These are phyloP conservation scores for Aleiodes leptofemur DNA, from an alignment of 2,888 invertebrate genomes.

Conservation along the genomic window DNA sequence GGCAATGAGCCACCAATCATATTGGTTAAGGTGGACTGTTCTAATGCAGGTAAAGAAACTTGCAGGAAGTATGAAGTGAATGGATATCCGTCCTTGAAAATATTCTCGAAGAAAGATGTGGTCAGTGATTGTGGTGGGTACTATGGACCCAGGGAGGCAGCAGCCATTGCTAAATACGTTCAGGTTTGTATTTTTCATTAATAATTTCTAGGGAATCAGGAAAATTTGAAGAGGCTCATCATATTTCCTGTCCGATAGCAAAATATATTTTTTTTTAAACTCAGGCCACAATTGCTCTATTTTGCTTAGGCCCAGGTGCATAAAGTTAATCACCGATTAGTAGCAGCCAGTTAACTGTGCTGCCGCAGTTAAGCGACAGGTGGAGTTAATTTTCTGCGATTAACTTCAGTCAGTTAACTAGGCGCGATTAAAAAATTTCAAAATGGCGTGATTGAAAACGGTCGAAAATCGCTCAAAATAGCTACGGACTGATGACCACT, in stretches of 20 bases:
- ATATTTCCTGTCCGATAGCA: neutral
- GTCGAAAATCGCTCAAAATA: no score
- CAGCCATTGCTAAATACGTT: constrained; percentile 89
- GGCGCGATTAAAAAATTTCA: no score
- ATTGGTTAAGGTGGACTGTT: constrained; percentile 97
- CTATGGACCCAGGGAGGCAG: constrained; percentile 94
- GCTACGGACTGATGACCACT: no score
- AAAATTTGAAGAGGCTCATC: neutral
- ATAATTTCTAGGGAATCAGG: neutral
- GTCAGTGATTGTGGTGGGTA: constrained; percentile 85
- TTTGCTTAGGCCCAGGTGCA: no score
- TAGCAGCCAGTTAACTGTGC: no score
- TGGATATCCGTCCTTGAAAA: constrained; percentile 98
- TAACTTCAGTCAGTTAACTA: no score
- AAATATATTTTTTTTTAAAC: no score
- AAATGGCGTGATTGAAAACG: no score
- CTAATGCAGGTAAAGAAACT: constrained; percentile 91
- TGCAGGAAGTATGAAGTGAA: constrained; percentile 93
- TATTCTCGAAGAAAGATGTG: constrained; percentile 93
- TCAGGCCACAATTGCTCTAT: no score
- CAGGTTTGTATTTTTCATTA: constrained; percentile 70
- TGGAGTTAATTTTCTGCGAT: no score
- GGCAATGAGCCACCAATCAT: constrained; percentile 92
- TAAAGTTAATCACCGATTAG: no score
- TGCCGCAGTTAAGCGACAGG: no score